A percentile compares a stretch with the other conserved stretches of the same genome.
These are phyloP conservation scores for Apodemia zela DNA, from an alignment of 2,888 invertebrate genomes.

Conservation along the genomic window DNA sequence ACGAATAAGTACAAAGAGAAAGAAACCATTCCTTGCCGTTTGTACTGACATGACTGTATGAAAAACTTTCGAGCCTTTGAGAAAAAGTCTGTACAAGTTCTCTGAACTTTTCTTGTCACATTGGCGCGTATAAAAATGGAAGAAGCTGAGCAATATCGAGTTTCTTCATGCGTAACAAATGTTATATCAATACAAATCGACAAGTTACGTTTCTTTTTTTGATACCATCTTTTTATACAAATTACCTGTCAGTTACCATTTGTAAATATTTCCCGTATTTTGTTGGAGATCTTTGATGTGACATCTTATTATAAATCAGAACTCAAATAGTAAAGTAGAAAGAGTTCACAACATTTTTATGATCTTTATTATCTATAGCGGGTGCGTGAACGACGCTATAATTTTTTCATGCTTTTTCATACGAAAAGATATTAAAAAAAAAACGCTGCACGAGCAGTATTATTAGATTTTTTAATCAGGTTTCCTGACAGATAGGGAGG, in stretches of 20 bases:
- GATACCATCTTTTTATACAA: conserved; percentile 14
- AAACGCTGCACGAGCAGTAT: no score
- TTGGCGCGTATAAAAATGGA: conserved; percentile 27
- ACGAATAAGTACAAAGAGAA: conserved; percentile 18
- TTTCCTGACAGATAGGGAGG: no score
- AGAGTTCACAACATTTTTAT: background rate
- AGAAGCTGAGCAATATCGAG: conserved; percentile 24
- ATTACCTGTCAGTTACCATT: conserved; percentile 10
- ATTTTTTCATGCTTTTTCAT: no score
- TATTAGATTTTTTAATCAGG: no score
- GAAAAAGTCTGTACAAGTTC: conserved; percentile 29
- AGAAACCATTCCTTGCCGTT: conserved; percentile 23
- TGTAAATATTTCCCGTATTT: conserved; percentile 3
- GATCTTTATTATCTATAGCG: no score
- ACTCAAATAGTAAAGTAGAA: background rate
- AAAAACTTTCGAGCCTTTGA: conserved; percentile 24
- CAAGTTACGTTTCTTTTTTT: conserved; percentile 25
- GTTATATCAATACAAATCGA: conserved; percentile 30
- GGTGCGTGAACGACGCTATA: no score
- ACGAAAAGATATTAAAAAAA: no score
- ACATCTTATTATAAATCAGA: conserved; percentile 2
- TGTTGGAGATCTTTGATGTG: background rate
- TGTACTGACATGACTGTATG: conserved; percentile 25
- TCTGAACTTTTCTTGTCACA: conserved; percentile 24
- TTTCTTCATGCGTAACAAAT: conserved; percentile 33